phyloP scores from a whole-genome alignment of 2,888 invertebrate species.

The Teleogryllus oceanicus region DNA sequence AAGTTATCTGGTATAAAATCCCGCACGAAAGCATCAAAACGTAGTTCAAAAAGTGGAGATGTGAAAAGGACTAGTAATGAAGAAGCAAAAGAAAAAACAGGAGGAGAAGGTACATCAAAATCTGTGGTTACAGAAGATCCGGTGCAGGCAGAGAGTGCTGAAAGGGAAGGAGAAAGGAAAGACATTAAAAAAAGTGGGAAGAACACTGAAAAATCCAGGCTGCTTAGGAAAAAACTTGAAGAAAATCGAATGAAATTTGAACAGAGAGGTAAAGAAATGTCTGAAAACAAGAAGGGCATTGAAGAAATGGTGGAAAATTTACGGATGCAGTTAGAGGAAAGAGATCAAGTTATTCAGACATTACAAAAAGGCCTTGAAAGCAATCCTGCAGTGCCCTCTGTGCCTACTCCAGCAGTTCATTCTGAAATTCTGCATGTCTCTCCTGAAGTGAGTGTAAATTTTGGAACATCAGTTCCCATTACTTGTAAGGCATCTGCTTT shows the following conservation, averaged over 20 bases:
- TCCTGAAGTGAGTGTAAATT: too few species aligned
- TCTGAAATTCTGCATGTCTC: background rate
- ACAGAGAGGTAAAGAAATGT: constrained; percentile 46
- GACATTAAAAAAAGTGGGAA: constrained; percentile 24
- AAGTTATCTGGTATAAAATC: constrained; percentile 49
- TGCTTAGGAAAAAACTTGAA: constrained; percentile 44
- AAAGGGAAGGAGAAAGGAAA: constrained; percentile 40
- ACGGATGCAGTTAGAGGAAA: constrained; percentile 51
- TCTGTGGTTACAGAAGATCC: background rate
- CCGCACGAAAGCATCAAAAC: constrained; percentile 43
- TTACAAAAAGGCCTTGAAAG: constrained; percentile 37
- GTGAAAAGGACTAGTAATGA: background rate
- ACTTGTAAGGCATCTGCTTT: too few species aligned
- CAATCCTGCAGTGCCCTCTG: background rate
- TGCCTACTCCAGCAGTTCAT: background rate
- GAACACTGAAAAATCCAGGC: constrained; percentile 24
- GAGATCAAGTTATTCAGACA: constrained; percentile 43
- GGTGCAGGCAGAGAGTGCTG: constrained; percentile 43
- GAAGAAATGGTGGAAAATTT: constrained; percentile 50
- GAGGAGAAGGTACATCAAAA: background rate
- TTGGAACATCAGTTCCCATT: too few species aligned
- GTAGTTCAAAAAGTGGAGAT: background rate
- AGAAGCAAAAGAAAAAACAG: too few species aligned
- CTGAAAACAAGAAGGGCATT: constrained; percentile 47
- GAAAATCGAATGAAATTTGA: constrained; percentile 47